Conservation (phyloP, 2,113 vertebrate species). For the Cranoglanis bouderius region DNA sequence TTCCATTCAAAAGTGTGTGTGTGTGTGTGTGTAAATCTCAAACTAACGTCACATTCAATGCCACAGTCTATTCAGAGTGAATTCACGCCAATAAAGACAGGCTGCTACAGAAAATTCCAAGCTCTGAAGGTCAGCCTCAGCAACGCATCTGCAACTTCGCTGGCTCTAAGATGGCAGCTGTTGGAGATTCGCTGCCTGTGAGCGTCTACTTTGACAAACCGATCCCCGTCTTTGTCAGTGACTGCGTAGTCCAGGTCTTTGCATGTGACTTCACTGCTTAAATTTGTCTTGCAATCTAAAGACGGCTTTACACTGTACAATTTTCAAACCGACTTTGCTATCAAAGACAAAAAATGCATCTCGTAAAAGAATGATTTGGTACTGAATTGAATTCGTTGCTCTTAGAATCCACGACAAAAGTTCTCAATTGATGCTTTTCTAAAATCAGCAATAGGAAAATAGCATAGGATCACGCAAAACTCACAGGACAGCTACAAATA, state of each 20-base stretch:
- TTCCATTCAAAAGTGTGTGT: not conserved
- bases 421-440: too few relatives aligned
- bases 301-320: not conserved
- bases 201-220: not conserved
- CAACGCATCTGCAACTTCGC: not conserved
- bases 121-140: conserved; percentile 1
- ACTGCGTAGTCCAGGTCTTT: not conserved
- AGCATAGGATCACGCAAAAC: too few relatives aligned
- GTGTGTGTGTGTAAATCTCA: not conserved
- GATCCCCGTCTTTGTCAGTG: not conserved
- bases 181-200: not conserved
- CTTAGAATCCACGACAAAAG: too few relatives aligned
- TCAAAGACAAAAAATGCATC: not conserved
- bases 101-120: not conserved
- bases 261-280: not conserved
- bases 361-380: not conserved
- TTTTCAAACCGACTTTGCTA: not conserved
- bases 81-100: not conserved
- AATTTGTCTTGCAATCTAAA: not conserved
- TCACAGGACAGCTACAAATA: not conserved
- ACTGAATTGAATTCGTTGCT: not conserved
- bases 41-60: conserved; percentile 1
- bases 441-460: too few relatives aligned
- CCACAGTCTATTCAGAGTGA: not conserved
- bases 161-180: not conserved